Evolutionary conservation across 2,888 invertebrate genomes (phyloP).

Genomic region (Caenorhabditis uteleia): DNA sequence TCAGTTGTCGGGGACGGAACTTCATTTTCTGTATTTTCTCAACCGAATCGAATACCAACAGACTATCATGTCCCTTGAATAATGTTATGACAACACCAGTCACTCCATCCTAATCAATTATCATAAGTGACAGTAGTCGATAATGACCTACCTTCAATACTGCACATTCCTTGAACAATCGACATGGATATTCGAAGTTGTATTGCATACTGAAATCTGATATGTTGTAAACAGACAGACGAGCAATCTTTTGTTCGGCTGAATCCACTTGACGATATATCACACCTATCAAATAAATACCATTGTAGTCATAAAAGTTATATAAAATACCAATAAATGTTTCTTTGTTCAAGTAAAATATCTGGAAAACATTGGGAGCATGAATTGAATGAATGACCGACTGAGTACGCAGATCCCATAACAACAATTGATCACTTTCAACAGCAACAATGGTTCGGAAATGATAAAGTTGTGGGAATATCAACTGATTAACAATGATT

Average conservation of each 20-base stretch:
- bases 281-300: constrained; percentile 33
- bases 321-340: constrained; percentile 44
- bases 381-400: constrained; percentile 54
- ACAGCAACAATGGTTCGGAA: constrained; percentile 35
- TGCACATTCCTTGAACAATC: constrained; percentile 57
- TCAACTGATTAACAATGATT: constrained; percentile 1
- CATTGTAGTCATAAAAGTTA: background rate
- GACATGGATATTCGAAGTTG: constrained; percentile 60
- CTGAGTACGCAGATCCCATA: constrained; percentile 65
- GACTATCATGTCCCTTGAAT: constrained; percentile 58
- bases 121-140: background rate
- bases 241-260: constrained; percentile 60
- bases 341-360: constrained; percentile 54
- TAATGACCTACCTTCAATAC: constrained; percentile 41
- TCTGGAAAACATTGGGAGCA: constrained; percentile 53
- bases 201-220: constrained; percentile 52
- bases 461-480: background rate
- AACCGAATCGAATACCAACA: constrained; percentile 53
- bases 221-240: constrained; percentile 52
- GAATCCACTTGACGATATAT: constrained; percentile 60
- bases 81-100: constrained; percentile 34
- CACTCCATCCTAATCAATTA: constrained; percentile 22
- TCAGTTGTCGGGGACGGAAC: constrained; percentile 57
- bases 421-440: constrained; percentile 54
- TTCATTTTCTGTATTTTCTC: constrained; percentile 56